Percentiles rank a stretch among this genome's conserved stretches.
phyloP scores from a whole-genome alignment of 2,113 vertebrate species.

The Phasianus colchicus region DNA sequence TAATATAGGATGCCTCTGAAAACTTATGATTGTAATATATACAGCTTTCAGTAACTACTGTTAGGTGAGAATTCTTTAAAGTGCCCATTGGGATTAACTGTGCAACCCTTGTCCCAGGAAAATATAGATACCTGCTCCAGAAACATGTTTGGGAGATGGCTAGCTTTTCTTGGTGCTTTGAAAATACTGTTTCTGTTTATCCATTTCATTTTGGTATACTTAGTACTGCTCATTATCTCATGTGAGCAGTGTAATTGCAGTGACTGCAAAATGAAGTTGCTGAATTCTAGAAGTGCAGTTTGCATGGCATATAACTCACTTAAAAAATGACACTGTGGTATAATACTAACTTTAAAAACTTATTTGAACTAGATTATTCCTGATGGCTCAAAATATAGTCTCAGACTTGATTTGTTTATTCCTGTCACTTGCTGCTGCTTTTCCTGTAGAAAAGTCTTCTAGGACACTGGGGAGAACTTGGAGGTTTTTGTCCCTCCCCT shows the following conservation, averaged over 20 bases:
- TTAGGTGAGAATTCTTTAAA: neutral
- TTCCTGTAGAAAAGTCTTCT: neutral
- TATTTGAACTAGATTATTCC: neutral
- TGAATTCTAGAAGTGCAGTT: neutral
- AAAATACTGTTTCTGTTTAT: neutral
- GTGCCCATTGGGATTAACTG: neutral
- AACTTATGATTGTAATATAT: neutral
- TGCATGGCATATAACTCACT: neutral
- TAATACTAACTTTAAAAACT: neutral
- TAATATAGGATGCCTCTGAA: neutral
- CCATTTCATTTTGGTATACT: neutral
- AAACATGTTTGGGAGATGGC: neutral
- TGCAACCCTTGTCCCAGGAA: neutral
- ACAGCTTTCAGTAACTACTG: neutral
- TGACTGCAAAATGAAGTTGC: neutral
- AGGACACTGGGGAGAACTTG: neutral
- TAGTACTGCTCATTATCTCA: accelerated
- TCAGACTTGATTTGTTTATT: neutral
- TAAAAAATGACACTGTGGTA: neutral
- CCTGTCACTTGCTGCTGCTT: neutral
- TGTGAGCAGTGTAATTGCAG: neutral
- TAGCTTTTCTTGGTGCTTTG: neutral
- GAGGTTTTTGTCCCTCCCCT: neutral
- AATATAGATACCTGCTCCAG: accelerated
- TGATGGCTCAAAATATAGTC: neutral